Percentiles rank a stretch among this genome's conserved stretches.
Evolutionary conservation across 1,140 invertebrate species (phyloP).

Genomic region (Pseudomyrmex sp.): DNA sequence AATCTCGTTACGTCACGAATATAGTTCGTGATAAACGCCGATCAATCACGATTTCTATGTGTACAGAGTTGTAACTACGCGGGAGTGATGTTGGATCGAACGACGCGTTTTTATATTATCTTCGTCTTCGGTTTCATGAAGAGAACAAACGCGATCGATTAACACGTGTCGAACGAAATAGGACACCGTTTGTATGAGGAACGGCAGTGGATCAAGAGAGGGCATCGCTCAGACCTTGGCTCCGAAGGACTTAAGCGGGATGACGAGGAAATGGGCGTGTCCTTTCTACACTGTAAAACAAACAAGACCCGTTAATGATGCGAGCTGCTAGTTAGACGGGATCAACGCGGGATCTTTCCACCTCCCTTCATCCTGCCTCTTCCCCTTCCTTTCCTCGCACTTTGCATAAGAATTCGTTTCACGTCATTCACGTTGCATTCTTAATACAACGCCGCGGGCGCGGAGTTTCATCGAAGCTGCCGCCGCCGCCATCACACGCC

Average conservation of each 20-base stretch:
- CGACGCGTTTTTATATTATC: not conserved
- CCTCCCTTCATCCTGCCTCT: not conserved
- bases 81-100: not conserved
- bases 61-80: not conserved
- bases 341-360: slow-evolving; percentile 37
- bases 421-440: slow-evolving; percentile 76
- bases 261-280: slow-evolving; percentile 74
- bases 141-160: slow-evolving; percentile 31
- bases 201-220: slow-evolving; percentile 57
- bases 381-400: slow-evolving; percentile 14
- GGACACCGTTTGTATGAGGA: slow-evolving; percentile 61
- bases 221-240: slow-evolving; percentile 44
- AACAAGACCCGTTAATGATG: slow-evolving; percentile 78
- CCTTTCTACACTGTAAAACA: slow-evolving; percentile 76
- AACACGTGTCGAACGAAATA: slow-evolving; percentile 47
- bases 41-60: slow-evolving; percentile 16
- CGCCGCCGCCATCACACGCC: not conserved
- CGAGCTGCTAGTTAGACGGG: slow-evolving; percentile 71
- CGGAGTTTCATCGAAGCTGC: slow-evolving; percentile 37
- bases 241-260: slow-evolving; percentile 66
- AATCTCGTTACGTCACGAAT: slow-evolving; percentile 45
- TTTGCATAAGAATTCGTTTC: slow-evolving; percentile 79
- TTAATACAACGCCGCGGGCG: slow-evolving; percentile 71
- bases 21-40: slow-evolving; percentile 18
- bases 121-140: not conserved